These are phyloP conservation scores for Tyria jacobaeae DNA, from an alignment of 2,888 invertebrate species.

Conservation along the genomic window DNA sequence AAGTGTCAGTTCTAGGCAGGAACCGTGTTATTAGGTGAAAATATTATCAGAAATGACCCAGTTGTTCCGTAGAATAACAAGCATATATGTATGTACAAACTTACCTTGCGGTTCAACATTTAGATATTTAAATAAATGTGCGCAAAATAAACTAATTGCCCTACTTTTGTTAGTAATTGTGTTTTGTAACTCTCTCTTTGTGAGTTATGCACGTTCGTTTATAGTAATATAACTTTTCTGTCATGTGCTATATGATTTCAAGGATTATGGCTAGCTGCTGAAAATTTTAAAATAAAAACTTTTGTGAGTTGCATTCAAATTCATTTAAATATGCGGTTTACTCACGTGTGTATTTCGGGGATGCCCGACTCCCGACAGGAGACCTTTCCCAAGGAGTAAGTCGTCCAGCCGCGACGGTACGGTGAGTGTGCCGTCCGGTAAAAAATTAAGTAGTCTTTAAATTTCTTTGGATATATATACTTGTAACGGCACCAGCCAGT, in stretches of 20 bases:
- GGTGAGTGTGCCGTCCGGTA: too few relatives aligned
- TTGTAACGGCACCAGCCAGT: too few relatives aligned
- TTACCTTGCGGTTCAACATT: constrained; percentile 16
- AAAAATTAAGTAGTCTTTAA: too few relatives aligned
- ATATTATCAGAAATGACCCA: constrained; percentile 22
- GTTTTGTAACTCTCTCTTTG: constrained; percentile 45
- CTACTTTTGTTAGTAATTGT: constrained; percentile 42
- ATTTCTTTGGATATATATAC: not conserved
- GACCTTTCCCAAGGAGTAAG: too few relatives aligned
- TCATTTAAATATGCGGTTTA: too few relatives aligned
- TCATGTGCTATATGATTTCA: constrained; percentile 1
- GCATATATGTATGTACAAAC: constrained; percentile 18
- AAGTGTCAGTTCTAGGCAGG: constrained; percentile 2
- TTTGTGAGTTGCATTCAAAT: too few relatives aligned
- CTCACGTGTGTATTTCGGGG: too few relatives aligned
- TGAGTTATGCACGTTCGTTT: constrained; percentile 17
- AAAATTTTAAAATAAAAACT: not conserved
- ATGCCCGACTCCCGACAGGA: too few relatives aligned
- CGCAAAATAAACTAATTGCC: constrained; percentile 33
- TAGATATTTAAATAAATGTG: constrained; percentile 32
- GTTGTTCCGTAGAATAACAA: constrained; percentile 19
- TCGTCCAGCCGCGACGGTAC: too few relatives aligned
- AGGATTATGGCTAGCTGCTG: not conserved
- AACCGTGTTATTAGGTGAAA: constrained; percentile 12
- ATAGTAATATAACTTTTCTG: constrained; percentile 12